Evolutionary conservation across 2,113 vertebrate species (phyloP), one percentile per base, ranked within the genome.

Genomic region (Lagopus leucura): DNA sequence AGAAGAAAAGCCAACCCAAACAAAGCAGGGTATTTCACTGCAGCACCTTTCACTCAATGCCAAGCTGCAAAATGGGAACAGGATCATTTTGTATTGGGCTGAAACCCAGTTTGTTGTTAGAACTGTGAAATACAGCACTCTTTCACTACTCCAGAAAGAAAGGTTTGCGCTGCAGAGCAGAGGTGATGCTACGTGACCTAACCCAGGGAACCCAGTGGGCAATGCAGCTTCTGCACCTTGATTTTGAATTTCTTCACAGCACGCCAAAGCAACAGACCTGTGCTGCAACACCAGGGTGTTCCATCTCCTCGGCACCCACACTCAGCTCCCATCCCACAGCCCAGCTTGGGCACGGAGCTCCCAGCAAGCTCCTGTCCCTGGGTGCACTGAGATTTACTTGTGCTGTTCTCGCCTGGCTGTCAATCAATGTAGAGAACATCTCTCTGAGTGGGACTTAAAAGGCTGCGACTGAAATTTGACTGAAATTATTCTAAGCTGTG

Each of bases 381-480:
- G 1, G 0, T 34, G 40, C 54, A 27, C 43, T 20, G 34, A 30
- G 15, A 65, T 80, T 52, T 36, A 19, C 48, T 88, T 7, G 7
- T 79, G 34, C 25, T 80, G 71, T 43, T 61, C 36, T 22, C 20
- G 4, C n/a, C 47, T 25, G 45, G 75, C 86, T 80, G 43, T 52
- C 60, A n/a, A 34, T 86, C 30, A 0, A 27, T 45, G n/a, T 38
- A 1, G 50, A 87, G 4, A 1, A 4, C 2, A 38, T 16, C 20
- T 70, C 63, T 72, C 63, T 14, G 71, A 34, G 27, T 2, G 30
- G 48, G 30, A 72, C 30, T 80, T 48, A 22, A 13, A 48, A 58
- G n/a, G 52, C 45, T 57, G 65, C 64, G 70, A 50, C 1, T 43
- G 42, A 43, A 43, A 43, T 43, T 94, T 74, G 77, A 82, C 36